Percentiles rank a stretch among this genome's conserved stretches.
These are phyloP conservation scores for Pachyuromys duprasi DNA, from an alignment of 2,797 vertebrate genomes.

Conservation along the genomic window DNA sequence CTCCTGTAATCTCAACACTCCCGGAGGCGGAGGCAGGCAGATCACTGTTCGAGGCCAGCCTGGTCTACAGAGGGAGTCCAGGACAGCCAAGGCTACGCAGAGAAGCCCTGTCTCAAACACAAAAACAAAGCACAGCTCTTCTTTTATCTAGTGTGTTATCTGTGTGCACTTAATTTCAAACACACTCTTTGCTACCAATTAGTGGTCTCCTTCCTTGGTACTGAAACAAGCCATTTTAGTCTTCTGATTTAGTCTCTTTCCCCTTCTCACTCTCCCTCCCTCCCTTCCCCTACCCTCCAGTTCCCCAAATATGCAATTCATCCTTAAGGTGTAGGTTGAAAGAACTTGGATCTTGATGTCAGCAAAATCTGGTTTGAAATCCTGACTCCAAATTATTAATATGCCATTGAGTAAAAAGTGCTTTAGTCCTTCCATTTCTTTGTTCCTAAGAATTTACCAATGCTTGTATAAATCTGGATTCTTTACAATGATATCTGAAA, in stretches of 20 bases:
- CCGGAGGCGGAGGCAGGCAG: too few relatives aligned
- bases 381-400: not conserved
- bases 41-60: too few relatives aligned
- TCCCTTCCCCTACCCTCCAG: not conserved
- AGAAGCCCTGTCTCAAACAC: too few relatives aligned
- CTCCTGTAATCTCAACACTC: too few relatives aligned
- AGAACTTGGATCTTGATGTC: not conserved
- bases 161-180: not conserved
- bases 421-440: slow-evolving; percentile 1
- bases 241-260: not conserved
- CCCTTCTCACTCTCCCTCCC: not conserved
- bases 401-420: not conserved
- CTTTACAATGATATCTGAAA: slow-evolving; percentile 27
- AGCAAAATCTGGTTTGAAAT: not conserved
- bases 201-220: not conserved
- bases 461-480: not conserved
- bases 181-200: not conserved
- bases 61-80: too few relatives aligned
- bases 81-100: too few relatives aligned
- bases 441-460: slow-evolving; percentile 2
- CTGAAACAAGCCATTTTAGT: not conserved
- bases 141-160: not conserved
- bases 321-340: not conserved
- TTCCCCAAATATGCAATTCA: not conserved
- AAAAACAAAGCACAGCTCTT: too few relatives aligned